Evolutionary conservation across 2,797 vertebrate genomes (phyloP).

Genomic region (Acrossocheilus fasciatus): DNA sequence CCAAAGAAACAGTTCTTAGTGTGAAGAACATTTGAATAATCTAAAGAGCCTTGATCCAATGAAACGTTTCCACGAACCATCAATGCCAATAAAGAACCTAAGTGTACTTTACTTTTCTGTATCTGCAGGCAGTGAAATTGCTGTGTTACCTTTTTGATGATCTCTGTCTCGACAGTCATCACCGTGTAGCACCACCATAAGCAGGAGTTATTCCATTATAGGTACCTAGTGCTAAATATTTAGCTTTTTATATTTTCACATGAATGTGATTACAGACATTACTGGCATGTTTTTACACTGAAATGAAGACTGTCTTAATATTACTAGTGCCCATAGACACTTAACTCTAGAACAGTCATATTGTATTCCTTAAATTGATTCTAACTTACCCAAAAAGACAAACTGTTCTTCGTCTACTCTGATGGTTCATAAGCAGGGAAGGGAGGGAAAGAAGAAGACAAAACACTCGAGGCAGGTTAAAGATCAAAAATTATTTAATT

Average conservation of each 20-base stretch:
- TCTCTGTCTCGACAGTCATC: slow-evolving; percentile 67
- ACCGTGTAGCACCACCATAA: slow-evolving; percentile 51
- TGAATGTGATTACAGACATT: neutral
- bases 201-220: neutral
- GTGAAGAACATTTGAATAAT: neutral
- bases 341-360: neutral
- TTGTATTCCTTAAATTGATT: neutral
- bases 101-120: slow-evolving; percentile 15
- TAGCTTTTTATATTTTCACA: neutral
- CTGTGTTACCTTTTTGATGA: slow-evolving; percentile 74
- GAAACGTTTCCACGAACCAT: neutral
- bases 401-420: neutral
- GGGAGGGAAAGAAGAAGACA: slow-evolving; percentile 48
- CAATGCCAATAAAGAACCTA: slow-evolving; percentile 15
- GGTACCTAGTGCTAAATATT: neutral
- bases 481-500: slow-evolving; percentile 91
- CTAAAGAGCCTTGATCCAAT: neutral
- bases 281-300: neutral
- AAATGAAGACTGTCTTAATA: neutral
- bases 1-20: neutral
- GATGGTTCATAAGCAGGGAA: neutral
- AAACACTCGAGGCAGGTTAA: slow-evolving; percentile 68
- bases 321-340: neutral
- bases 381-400: neutral
- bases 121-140: slow-evolving; percentile 71